Evolutionary conservation across 2,113 vertebrate genomes (phyloP).

Genomic region (Lipophrys pholis): DNA sequence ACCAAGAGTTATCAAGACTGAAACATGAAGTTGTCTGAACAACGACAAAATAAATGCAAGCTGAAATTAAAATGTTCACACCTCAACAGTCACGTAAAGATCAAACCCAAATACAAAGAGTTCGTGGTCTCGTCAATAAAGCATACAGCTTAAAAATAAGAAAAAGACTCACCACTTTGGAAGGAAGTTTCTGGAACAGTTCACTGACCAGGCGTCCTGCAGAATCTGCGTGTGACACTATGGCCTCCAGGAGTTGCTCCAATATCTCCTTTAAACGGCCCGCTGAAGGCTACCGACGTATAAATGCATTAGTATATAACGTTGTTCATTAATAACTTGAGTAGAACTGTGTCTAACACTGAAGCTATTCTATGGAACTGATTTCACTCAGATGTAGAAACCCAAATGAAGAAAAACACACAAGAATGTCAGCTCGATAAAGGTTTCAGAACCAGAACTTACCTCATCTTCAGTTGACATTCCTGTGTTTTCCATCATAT

Average conservation of each 20-base stretch:
- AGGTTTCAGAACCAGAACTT: background rate
- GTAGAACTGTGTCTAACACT: no score
- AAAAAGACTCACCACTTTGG: conserved; percentile 92
- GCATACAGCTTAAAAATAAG: background rate
- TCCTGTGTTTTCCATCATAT: conserved; percentile 89
- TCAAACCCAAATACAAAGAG: no score
- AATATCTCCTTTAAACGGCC: conserved; percentile 93
- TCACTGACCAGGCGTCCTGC: conserved; percentile 94
- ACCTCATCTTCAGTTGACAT: conserved; percentile 92
- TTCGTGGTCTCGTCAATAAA: no score
- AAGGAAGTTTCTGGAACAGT: conserved; percentile 98
- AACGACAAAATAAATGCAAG: no score
- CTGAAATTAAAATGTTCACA: no score
- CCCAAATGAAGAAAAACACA: background rate
- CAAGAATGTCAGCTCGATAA: background rate
- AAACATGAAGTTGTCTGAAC: no score
- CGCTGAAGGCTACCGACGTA: conserved; percentile 84
- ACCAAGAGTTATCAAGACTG: background rate
- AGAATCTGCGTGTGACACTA: conserved; percentile 91
- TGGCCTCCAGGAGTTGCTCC: conserved; percentile 94
- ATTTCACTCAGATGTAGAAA: no score
- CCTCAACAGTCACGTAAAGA: no score
- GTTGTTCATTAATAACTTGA: no score
- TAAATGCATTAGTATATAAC: background rate
- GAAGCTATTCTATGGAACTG: no score